Conservation (phyloP, 2,797 vertebrate genomes). For the Tympanoctomys barrerae region DNA sequence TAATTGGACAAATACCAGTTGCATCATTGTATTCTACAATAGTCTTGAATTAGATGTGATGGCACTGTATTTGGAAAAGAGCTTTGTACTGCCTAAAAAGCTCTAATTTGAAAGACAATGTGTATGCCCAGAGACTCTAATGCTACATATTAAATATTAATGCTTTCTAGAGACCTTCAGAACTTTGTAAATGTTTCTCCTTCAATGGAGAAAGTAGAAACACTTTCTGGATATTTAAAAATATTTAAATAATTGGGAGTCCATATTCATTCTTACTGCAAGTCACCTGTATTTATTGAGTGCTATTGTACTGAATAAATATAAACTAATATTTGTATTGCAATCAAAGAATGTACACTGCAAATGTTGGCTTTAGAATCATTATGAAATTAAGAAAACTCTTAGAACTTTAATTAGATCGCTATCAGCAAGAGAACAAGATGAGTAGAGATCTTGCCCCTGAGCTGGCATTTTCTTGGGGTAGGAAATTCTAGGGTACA, state of each 20-base stretch:
- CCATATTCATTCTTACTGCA: conserved; percentile 36
- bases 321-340: conserved; percentile 48
- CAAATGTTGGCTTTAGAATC: conserved; percentile 7
- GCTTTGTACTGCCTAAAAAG: conserved; percentile 49
- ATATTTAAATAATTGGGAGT: background rate
- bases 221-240: background rate
- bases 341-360: conserved; percentile 27
- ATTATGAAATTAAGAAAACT: conserved; percentile 60
- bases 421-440: conserved; percentile 41
- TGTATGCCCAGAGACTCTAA: conserved; percentile 39
- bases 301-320: conserved; percentile 52
- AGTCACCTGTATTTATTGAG: conserved; percentile 47
- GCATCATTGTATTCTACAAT: conserved; percentile 36
- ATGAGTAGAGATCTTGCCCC: background rate
- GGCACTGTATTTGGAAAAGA: background rate
- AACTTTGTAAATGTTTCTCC: background rate
- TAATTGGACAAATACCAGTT: conserved; percentile 69
- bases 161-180: conserved; percentile 33
- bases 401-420: conserved; percentile 61
- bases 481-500: background rate
- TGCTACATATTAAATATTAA: conserved; percentile 37
- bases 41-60: conserved; percentile 50
- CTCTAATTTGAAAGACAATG: conserved; percentile 44
- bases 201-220: conserved; percentile 27
- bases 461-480: background rate